These are phyloP conservation scores for Drosophila yooni DNA, from an alignment of 2,888 invertebrate species.

Conservation along the genomic window DNA sequence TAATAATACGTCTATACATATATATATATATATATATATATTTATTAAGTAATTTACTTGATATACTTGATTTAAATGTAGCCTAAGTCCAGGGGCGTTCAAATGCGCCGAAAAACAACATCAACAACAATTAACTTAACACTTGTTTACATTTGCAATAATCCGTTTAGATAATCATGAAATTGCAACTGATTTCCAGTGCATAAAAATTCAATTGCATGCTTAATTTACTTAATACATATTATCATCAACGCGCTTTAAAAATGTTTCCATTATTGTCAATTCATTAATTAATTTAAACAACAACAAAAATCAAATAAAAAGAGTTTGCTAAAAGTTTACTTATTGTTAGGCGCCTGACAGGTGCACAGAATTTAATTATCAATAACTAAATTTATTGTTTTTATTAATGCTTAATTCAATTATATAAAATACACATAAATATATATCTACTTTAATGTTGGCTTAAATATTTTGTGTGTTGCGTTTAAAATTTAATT, in stretches of 20 bases:
- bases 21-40: slow-evolving; percentile 58
- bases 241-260: slow-evolving; percentile 66
- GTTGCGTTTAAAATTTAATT: slow-evolving; percentile 76
- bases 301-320: slow-evolving; percentile 18
- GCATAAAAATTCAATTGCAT: slow-evolving; percentile 34
- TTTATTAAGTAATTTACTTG: slow-evolving; percentile 70
- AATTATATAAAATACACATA: slow-evolving; percentile 57
- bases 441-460: slow-evolving; percentile 65
- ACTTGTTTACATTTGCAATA: slow-evolving; percentile 76
- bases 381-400: slow-evolving; percentile 74
- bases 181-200: slow-evolving; percentile 30
- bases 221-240: slow-evolving; percentile 37
- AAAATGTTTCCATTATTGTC: slow-evolving; percentile 70
- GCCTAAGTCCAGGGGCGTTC: slow-evolving; percentile 51
- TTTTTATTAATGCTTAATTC: slow-evolving; percentile 73
- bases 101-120: slow-evolving; percentile 34
- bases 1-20: slow-evolving; percentile 8
- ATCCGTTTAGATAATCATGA: slow-evolving; percentile 45
- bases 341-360: slow-evolving; percentile 61
- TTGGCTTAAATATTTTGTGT: slow-evolving; percentile 72
- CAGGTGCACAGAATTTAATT: slow-evolving; percentile 64
- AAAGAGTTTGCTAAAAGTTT: slow-evolving; percentile 64
- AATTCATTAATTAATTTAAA: slow-evolving; percentile 64
- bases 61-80: slow-evolving; percentile 62
- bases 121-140: slow-evolving; percentile 48